A percentile compares a stretch with the other conserved stretches of the same genome.
These are phyloP conservation scores for Tenualosa ilisha DNA, from an alignment of 2,797 vertebrate genomes.

Conservation along the genomic window DNA sequence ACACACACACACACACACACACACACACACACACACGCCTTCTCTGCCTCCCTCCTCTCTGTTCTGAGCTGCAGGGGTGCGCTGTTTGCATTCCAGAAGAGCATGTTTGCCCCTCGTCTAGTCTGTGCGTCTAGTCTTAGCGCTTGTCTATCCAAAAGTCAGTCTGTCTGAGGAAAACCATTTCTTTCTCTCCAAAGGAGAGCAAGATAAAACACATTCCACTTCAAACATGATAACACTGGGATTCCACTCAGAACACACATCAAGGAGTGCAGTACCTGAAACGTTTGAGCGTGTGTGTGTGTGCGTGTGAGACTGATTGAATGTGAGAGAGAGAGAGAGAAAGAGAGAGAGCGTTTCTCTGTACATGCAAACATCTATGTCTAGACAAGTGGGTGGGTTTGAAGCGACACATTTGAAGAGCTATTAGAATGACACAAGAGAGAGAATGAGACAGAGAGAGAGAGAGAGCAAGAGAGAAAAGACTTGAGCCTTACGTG, in stretches of 20 bases:
- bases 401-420: neutral
- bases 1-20: constrained; percentile 22
- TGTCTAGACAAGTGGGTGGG: constrained; percentile 25
- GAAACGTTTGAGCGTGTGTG: neutral
- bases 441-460: neutral
- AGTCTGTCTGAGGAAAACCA: constrained; percentile 24
- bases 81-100: constrained; percentile 51
- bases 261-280: neutral
- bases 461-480: constrained; percentile 24
- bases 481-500: constrained; percentile 67
- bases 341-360: neutral
- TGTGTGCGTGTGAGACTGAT: neutral
- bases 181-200: constrained; percentile 16
- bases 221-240: neutral
- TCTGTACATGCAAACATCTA: constrained; percentile 19
- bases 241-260: neutral
- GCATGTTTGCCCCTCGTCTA: constrained; percentile 32
- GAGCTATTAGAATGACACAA: neutral
- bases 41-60: neutral
- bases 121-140: neutral
- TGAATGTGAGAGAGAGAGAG: neutral
- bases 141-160: constrained; percentile 30
- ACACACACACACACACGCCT: constrained; percentile 5
- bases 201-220: constrained; percentile 5
- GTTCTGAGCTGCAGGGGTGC: constrained; percentile 24